Conservation (phyloP, 2,888 invertebrate genomes). For the Altica lythri region DNA sequence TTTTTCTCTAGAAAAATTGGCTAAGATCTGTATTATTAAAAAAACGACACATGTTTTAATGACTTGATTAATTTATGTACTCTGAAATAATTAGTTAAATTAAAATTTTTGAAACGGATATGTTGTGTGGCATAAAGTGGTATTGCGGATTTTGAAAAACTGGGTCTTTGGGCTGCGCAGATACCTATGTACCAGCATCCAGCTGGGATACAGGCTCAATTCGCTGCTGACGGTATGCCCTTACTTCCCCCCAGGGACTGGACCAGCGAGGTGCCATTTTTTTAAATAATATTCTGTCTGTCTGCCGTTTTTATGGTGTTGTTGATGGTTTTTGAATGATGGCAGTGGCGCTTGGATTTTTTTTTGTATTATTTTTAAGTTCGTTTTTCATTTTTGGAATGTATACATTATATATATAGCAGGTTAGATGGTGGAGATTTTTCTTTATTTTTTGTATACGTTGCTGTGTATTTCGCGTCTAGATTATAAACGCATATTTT, state of each 20-base stretch:
- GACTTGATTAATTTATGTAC: neutral
- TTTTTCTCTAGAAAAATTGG: too few relatives aligned
- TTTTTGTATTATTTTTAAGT: neutral
- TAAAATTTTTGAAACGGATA: neutral
- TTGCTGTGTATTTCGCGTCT: neutral
- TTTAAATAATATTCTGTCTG: slow-evolving; percentile 66
- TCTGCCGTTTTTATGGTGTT: slow-evolving; percentile 36
- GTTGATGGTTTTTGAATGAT: slow-evolving; percentile 31
- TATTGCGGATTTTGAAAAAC: slow-evolving; percentile 27
- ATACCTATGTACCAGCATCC: slow-evolving; percentile 68
- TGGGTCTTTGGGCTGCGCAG: slow-evolving; percentile 60
- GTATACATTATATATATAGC: too few relatives aligned
- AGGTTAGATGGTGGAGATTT: too few relatives aligned
- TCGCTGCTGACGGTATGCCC: slow-evolving; percentile 58
- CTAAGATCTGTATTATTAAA: too few relatives aligned
- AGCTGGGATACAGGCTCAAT: slow-evolving; percentile 60
- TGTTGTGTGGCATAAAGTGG: slow-evolving; percentile 28
- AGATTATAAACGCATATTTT: too few relatives aligned
- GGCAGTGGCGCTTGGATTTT: slow-evolving; percentile 36
- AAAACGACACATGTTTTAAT: too few relatives aligned
- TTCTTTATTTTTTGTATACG: too few relatives aligned
- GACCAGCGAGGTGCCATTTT: slow-evolving; percentile 58
- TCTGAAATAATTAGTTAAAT: neutral
- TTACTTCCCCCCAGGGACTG: slow-evolving; percentile 58
- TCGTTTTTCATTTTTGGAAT: neutral